Conservation (phyloP, 2,797 vertebrate species). For the Hippopotamyrus pictus region DNA sequence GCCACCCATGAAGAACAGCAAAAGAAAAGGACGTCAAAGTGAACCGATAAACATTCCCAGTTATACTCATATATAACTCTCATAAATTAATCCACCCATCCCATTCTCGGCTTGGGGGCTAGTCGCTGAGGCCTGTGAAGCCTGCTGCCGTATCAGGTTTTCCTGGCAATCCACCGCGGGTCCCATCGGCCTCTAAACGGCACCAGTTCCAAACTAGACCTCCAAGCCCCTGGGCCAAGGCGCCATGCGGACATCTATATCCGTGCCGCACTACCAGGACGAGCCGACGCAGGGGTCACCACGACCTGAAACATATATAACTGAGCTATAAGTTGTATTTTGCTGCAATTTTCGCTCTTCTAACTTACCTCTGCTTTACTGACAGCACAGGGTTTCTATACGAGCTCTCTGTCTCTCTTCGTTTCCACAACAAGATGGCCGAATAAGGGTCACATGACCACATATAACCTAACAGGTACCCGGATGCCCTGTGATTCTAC, state of each 20-base stretch:
- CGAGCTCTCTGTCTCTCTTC: slow-evolving; percentile 64
- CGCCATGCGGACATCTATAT: slow-evolving; percentile 50
- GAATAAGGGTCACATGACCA: slow-evolving; percentile 65
- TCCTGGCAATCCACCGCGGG: slow-evolving; percentile 32
- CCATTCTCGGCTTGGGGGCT: background rate
- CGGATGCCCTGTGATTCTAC: slow-evolving; percentile 23
- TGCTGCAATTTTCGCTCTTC: slow-evolving; percentile 44
- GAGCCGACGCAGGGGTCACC: slow-evolving; percentile 21
- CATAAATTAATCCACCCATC: background rate
- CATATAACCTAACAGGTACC: slow-evolving; percentile 45
- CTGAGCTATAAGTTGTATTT: slow-evolving; percentile 26
- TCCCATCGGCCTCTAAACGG: slow-evolving; percentile 24
- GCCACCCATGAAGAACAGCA: background rate
- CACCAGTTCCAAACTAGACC: slow-evolving; percentile 35
- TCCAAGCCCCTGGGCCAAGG: slow-evolving; percentile 57
- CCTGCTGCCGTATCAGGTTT: slow-evolving; percentile 41
- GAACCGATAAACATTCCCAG: background rate
- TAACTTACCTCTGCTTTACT: slow-evolving; percentile 74
- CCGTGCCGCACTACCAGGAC: slow-evolving; percentile 27
- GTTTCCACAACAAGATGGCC: slow-evolving; percentile 74
- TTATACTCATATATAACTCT: background rate
- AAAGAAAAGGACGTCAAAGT: background rate
- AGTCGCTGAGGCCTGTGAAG: slow-evolving; percentile 48
- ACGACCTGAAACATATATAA: slow-evolving; percentile 28
- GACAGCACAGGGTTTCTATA: slow-evolving; percentile 72